Evolutionary conservation across 2,113 vertebrate species (phyloP).

Genomic region (Acanthochromis polyacanthus): DNA sequence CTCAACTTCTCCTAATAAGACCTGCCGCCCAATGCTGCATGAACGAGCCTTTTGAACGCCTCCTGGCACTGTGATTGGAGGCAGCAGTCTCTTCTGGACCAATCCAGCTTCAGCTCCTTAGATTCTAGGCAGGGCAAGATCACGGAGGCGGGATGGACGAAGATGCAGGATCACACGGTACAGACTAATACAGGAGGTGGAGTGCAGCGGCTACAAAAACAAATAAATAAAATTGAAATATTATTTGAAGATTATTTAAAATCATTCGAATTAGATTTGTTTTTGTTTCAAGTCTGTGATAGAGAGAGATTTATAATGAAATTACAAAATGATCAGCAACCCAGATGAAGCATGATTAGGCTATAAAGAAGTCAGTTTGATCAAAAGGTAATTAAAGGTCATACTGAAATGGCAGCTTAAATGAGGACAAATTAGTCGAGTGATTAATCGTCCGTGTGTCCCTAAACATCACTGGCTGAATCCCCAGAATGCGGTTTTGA

Average conservation of each 20-base stretch:
- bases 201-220: no score
- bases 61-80: no score
- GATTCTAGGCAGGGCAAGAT: no score
- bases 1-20: no score
- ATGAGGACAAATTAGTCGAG: slow-evolving; percentile 35
- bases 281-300: not conserved
- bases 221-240: not conserved
- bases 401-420: slow-evolving; percentile 3
- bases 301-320: not conserved
- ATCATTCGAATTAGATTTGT: not conserved
- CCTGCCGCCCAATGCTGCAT: no score
- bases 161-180: no score
- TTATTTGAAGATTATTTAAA: not conserved
- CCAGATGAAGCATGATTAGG: slow-evolving; percentile 17
- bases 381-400: slow-evolving; percentile 47
- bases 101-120: no score
- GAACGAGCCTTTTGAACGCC: no score
- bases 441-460: slow-evolving; percentile 35
- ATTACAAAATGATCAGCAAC: not conserved
- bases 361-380: slow-evolving; percentile 1
- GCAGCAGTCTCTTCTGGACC: no score
- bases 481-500: not conserved
- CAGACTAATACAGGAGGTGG: no score
- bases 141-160: no score
- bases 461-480: slow-evolving; percentile 37